A percentile compares a stretch with the other conserved stretches of the same genome.
Evolutionary conservation across 2,797 vertebrate species (phyloP).

Genomic region (Saguinus oedipus): DNA sequence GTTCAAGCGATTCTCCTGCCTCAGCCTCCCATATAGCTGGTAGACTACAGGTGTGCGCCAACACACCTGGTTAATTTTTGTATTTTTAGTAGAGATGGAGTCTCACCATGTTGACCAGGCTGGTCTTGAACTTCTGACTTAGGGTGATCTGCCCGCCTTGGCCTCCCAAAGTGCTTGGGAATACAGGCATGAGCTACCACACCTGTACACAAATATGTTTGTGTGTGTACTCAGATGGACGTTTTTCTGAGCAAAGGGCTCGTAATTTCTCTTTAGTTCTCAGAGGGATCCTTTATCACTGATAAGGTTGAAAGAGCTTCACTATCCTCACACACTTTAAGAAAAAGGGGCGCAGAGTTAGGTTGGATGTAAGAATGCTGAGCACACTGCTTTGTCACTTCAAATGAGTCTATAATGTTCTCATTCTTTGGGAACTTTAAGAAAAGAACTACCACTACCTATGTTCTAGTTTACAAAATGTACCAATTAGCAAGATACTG

Average conservation of each 20-base stretch:
- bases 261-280: background rate
- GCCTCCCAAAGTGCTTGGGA: background rate
- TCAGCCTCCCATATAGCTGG: background rate
- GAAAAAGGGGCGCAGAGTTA: background rate
- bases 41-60: background rate
- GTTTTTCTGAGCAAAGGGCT: background rate
- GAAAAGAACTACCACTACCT: background rate
- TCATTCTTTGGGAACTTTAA: background rate
- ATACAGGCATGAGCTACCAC: background rate
- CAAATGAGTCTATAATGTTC: background rate
- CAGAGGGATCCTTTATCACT: background rate
- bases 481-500: background rate
- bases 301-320: background rate
- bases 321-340: rapidly evolving
- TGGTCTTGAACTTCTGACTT: background rate
- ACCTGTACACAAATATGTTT: background rate
- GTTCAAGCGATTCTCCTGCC: background rate
- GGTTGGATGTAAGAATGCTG: background rate
- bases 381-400: background rate
- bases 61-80: background rate
- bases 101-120: background rate
- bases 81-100: background rate
- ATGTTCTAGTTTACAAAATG: background rate
- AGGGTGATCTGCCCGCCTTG: background rate
- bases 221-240: background rate